Evolutionary conservation across 2,797 vertebrate genomes (phyloP).

Genomic region (Sebastes miniatus): DNA sequence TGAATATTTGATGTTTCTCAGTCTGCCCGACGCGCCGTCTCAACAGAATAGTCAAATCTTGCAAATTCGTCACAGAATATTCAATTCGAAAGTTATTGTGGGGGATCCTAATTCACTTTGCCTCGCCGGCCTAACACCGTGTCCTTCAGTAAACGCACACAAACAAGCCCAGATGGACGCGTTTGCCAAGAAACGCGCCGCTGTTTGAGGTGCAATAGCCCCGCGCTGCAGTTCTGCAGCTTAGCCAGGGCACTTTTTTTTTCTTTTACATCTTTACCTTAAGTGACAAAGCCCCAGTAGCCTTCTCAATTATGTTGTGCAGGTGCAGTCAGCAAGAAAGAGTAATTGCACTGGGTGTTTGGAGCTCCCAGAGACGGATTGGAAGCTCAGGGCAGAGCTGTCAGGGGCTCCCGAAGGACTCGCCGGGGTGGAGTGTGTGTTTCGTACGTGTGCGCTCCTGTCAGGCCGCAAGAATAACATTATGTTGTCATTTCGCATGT

Average conservation of each 20-base stretch:
- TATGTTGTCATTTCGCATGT: conserved; percentile 51
- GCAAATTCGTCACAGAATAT: conserved; percentile 19
- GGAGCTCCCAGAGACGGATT: conserved; percentile 72
- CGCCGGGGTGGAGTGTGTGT: conserved; percentile 20
- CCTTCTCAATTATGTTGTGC: conserved; percentile 79
- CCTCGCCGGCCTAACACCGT: neutral
- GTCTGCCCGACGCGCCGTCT: conserved; percentile 1
- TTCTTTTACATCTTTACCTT: conserved; percentile 74
- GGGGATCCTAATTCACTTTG: neutral
- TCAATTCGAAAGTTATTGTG: conserved; percentile 1
- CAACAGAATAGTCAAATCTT: conserved; percentile 9
- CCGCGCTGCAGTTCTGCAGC: conserved; percentile 38
- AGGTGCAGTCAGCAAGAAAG: conserved; percentile 80
- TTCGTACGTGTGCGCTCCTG: conserved; percentile 1
- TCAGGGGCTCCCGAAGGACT: conserved; percentile 65
- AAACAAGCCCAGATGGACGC: neutral
- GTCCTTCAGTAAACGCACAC: conserved; percentile 42
- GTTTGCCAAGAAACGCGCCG: neutral
- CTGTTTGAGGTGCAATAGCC: conserved; percentile 43
- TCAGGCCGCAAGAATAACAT: conserved; percentile 40
- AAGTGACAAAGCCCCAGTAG: conserved; percentile 75
- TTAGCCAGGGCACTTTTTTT: conserved; percentile 43
- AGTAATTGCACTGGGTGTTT: conserved; percentile 81
- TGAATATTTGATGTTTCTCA: conserved; percentile 60
- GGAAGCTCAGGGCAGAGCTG: conserved; percentile 70